Evolutionary conservation across 2,797 vertebrate species (phyloP), one percentile per base, ranked within the genome.

Genomic region (Centropyge bicolor): DNA sequence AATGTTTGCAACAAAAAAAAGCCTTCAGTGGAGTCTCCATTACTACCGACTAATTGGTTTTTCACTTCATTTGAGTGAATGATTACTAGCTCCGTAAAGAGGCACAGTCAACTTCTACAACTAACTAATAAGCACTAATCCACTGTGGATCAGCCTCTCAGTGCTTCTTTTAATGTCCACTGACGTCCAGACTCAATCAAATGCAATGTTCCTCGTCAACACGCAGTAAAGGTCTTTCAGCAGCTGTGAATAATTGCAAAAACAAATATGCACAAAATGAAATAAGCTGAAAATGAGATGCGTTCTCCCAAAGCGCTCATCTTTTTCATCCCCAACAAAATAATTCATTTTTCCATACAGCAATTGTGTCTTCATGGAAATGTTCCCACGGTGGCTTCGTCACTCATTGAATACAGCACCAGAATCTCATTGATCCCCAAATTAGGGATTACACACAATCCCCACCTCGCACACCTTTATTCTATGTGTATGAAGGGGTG

Each of bases 1-100:
- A 41, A 41, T 63, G 40, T 70, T 84, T 77, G 65, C 38, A 56
- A 70, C n/a, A 66, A 43, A n/a, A 22, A 51, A 56, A 78, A 43
- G 55, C 4, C 14, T 52, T 49, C 7, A 66, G 45, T 52, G 38
- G 74, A 75, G 74, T 74, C 61, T 81, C 35, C 64, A 71, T 83
- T 84, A 80, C 74, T 46, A 59, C 46, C 59, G 76, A 67, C 76
- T 83, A 87, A 89, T 81, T 83, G 61, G 9, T 74, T 86, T 89
- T 88, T 86, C 71, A 86, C 71, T 84, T 86, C 59, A 88, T 83
- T 85, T 87, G 59, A 86, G 66, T 81, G 72, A 85, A 82, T 72
- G 48, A 89, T 76, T 74, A 81, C 55, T 27, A 61, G 64, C 76
- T 84, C 64, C 68, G 46, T 41, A 62, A 84, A 83, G 49, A 84